Evolutionary conservation across 2,797 vertebrate species (phyloP).

Genomic region (Synaphobranchus kaupii): DNA sequence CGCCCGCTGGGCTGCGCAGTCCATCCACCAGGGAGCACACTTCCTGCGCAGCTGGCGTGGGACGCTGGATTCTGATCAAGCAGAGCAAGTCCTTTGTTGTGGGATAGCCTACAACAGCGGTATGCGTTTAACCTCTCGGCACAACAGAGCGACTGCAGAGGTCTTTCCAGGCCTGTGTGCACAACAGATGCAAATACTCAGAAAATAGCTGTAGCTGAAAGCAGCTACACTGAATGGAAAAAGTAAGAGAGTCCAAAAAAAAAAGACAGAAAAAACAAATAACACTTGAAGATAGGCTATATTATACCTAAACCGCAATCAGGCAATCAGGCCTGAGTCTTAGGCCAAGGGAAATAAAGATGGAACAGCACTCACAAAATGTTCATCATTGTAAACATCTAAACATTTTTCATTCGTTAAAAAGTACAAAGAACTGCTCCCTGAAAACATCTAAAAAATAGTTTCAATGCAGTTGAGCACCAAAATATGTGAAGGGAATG

Average conservation of each 20-base stretch:
- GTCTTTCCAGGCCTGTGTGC: neutral
- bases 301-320: neutral
- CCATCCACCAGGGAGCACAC: neutral
- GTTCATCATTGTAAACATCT: neutral
- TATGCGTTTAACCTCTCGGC: neutral
- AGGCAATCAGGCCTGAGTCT: neutral
- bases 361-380: neutral
- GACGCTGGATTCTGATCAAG: neutral
- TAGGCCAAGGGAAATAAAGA: neutral
- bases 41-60: neutral
- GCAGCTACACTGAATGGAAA: neutral
- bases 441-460: neutral
- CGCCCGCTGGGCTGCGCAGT: neutral
- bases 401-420: neutral
- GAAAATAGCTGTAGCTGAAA: neutral
- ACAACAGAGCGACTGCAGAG: neutral
- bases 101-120: neutral
- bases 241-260: neutral
- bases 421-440: neutral
- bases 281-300: neutral
- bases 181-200: neutral
- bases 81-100: neutral
- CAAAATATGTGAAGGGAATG: conserved; percentile 42
- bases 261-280: neutral
- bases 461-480: conserved; percentile 20